Evolutionary conservation across 2,888 invertebrate species (phyloP), one percentile per base, ranked within the genome.

Genomic region (Corbicula japonica): DNA sequence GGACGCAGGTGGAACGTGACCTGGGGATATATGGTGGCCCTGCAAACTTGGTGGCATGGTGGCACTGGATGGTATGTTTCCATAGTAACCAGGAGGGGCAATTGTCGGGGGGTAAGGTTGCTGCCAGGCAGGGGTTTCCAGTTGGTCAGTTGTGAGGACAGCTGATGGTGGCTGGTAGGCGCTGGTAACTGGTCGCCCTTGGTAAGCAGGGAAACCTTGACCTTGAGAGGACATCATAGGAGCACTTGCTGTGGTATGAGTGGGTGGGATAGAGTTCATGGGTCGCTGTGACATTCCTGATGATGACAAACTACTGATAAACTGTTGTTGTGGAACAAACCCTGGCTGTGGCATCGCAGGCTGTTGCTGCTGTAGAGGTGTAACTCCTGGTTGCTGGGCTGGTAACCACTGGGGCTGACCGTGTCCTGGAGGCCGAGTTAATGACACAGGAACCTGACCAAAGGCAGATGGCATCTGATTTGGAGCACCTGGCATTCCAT

Each of bases 261-360:
- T 83, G n/a, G 83, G 83, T 50, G 83, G 83, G 46, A 83, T 83
- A 21, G 83, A 83, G 73, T 80, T 80, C 83, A 83, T 83, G 18
- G 83, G 83, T 48, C 80, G 77, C 50, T 77, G 80, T 12, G 77
- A 78, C 72, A 71, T 77, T 4, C 73, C 73, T 21, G 80, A 78
- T 28, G 83, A 83, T 4, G 78, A 78, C 23, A 76, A 35, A 48
- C 83, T 78, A 38, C 71, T 73, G 48, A 44, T 38, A 54, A 77
- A 61, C n/a, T 75, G 76, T 34, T 73, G 79, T n/a, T 71, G 71
- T 34, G 26, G 23, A 10, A 12, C 41, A n/a, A n/a, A n/a, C n/a
- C n/a, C n/a, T n/a, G n/a, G n/a, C n/a, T 35, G 52, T 21, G 32
- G 56, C 10, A 30, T 58, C 8, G 30, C 15, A 21, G 68, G 34